Percentiles rank a stretch among this genome's conserved stretches.
These are phyloP conservation scores for Aphelinus atriplicis DNA, from an alignment of 1,140 invertebrate genomes.

Conservation along the genomic window DNA sequence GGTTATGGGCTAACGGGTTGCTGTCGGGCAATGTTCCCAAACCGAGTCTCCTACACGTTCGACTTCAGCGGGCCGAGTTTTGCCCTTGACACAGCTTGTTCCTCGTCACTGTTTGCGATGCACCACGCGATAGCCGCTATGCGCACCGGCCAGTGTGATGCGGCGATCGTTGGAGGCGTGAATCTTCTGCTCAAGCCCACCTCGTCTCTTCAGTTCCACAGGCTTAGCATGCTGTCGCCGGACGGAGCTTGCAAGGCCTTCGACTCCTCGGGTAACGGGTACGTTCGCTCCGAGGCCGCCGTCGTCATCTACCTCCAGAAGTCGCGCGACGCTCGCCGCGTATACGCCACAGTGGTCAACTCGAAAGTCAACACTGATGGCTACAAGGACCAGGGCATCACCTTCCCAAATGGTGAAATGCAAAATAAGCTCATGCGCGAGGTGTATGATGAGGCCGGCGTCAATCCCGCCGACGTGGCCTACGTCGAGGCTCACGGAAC, in stretches of 20 bases:
- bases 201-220: constrained; percentile 91
- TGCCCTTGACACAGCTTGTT: constrained; percentile 95
- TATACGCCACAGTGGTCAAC: constrained; percentile 88
- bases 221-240: constrained; percentile 87
- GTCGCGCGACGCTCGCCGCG: constrained; percentile 75
- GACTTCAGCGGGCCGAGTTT: constrained; percentile 93
- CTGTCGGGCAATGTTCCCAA: constrained; percentile 94
- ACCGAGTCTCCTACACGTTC: constrained; percentile 94
- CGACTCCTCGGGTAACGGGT: constrained; percentile 89
- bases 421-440: constrained; percentile 88
- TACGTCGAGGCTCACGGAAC: constrained; percentile 98
- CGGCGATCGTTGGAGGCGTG: constrained; percentile 90
- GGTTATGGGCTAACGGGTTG: constrained; percentile 91
- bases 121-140: constrained; percentile 88
- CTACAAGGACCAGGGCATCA: constrained; percentile 88
- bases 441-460: constrained; percentile 81
- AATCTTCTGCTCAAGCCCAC: constrained; percentile 88
- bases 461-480: constrained; percentile 82
- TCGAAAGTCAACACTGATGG: constrained; percentile 91
- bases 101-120: constrained; percentile 89
- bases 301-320: constrained; percentile 86
- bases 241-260: constrained; percentile 95
- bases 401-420: constrained; percentile 87
- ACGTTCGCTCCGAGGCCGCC: constrained; percentile 90
- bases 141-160: constrained; percentile 85